These are phyloP conservation scores for Datnioides undecimradiatus DNA, from an alignment of 2,113 vertebrate genomes.

Conservation along the genomic window DNA sequence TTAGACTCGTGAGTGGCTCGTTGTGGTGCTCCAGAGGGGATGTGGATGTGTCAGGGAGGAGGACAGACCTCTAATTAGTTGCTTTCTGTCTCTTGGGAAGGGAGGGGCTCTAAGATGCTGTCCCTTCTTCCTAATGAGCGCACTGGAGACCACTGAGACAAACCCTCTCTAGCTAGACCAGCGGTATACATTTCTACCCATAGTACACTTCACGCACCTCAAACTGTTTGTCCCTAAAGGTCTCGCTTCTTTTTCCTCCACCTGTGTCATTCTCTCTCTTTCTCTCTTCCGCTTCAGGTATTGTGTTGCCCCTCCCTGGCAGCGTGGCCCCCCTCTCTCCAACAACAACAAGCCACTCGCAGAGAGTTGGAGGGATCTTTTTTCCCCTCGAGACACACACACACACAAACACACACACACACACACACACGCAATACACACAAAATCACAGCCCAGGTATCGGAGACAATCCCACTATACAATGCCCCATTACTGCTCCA, in stretches of 20 bases:
- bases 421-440: constrained; percentile 25
- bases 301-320: constrained; percentile 22
- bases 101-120: constrained; percentile 61
- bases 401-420: not conserved
- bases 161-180: constrained; percentile 47
- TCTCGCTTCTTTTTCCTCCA: constrained; percentile 14
- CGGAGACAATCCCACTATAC: constrained; percentile 43
- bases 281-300: constrained; percentile 21
- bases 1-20: constrained; percentile 34
- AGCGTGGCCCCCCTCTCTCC: constrained; percentile 19
- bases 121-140: constrained; percentile 79
- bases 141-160: constrained; percentile 75
- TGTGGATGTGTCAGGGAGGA: constrained; percentile 65
- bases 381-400: constrained; percentile 5
- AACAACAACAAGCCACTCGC: constrained; percentile 50
- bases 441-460: constrained; percentile 42
- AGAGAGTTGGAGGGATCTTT: constrained; percentile 18
- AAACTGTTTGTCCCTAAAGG: constrained; percentile 66
- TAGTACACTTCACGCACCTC: constrained; percentile 40
- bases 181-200: constrained; percentile 37
- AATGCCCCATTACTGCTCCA: constrained; percentile 47
- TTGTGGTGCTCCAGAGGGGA: constrained; percentile 53
- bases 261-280: constrained; percentile 33
- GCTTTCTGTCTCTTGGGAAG: constrained; percentile 69
- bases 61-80: constrained; percentile 79